Base-by-base conservation (phyloP, 1,140 invertebrate species). In the Nilaparvata lugens region DNA sequence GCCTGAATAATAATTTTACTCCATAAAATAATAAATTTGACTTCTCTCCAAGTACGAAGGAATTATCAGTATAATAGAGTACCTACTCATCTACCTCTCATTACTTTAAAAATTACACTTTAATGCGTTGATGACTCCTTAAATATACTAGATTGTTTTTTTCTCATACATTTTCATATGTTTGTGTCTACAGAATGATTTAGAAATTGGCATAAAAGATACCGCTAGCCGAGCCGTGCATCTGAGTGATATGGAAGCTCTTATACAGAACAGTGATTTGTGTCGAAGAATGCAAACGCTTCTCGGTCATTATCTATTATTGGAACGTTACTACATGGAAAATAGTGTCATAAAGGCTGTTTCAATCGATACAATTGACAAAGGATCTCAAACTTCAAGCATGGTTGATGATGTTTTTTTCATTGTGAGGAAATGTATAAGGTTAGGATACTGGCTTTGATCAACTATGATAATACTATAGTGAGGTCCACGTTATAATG, bases 351-450 rank as follows among this genome's bases (percentile, higher is more conserved):
- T 86, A 28, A 99, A 98, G 75, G 96, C 95, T 19, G 83, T 98
- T 43, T 83, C 84, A 60, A 84, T 98, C 81, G 94, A 98, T 69
- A 78, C 77, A 0, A 67, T 73, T 52, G 72, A 72, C n/a, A 72
- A 76, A 54, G 84, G 84, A 24, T 83, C 87, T 52, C 79, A 88
- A 61, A 91, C 86, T 2, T 96, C 95, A 0, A 95, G 90, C 66
- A 87, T 99, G 78, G 87, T 99, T 0, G 97, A 99, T 75, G 95
- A 99, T 78, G 87, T 97, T 2, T 98, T 98, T 74, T 99, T 95
- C 72, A 95, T 99, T 64, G 84, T 98, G 0, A 90, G 94, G 66
- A 98, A 99, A 77, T 95, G 92, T 70, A 88, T 98, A 35, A 85
- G 89, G 89, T 91, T 75, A 67, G 69, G 13, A n/a, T 18, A 61